Evolutionary conservation across 2,113 vertebrate species (phyloP).

Genomic region (Tretioscincus oriximinensis): DNA sequence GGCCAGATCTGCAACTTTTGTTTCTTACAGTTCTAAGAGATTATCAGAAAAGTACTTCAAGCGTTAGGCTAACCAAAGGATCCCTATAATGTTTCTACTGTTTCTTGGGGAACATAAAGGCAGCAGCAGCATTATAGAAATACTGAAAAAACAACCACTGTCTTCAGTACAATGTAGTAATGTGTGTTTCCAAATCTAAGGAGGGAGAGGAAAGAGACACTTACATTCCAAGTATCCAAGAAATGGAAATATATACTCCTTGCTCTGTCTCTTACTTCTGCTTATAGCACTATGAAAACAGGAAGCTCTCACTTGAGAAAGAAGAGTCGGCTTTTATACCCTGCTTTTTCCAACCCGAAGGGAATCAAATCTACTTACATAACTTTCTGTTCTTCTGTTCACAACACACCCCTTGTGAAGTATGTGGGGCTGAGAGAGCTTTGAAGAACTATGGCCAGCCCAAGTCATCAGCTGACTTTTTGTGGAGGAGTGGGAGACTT

Average conservation of each 20-base stretch:
- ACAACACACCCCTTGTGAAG: too few relatives aligned
- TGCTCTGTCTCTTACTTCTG: not conserved
- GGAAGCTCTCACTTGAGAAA: not conserved
- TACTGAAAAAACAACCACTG: not conserved
- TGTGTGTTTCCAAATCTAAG: not conserved
- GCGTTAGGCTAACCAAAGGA: not conserved
- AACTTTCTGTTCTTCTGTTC: too few relatives aligned
- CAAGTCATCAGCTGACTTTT: too few relatives aligned
- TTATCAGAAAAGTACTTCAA: not conserved
- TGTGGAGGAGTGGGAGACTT: too few relatives aligned
- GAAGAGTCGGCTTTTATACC: not conserved
- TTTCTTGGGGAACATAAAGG: not conserved
- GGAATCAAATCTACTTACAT: too few relatives aligned
- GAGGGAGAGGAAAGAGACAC: not conserved
- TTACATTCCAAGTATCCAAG: not conserved
- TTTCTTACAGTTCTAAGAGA: not conserved
- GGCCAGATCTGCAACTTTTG: not conserved
- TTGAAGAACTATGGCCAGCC: too few relatives aligned
- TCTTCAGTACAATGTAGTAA: not conserved
- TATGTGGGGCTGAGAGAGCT: too few relatives aligned
- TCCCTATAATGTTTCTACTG: too few relatives aligned
- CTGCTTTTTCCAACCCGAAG: too few relatives aligned
- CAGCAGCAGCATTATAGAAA: not conserved
- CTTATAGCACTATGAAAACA: not conserved
- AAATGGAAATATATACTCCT: not conserved